These are phyloP conservation scores for Drosophila bifasciata DNA, from an alignment of 1,140 invertebrate species.

Conservation along the genomic window DNA sequence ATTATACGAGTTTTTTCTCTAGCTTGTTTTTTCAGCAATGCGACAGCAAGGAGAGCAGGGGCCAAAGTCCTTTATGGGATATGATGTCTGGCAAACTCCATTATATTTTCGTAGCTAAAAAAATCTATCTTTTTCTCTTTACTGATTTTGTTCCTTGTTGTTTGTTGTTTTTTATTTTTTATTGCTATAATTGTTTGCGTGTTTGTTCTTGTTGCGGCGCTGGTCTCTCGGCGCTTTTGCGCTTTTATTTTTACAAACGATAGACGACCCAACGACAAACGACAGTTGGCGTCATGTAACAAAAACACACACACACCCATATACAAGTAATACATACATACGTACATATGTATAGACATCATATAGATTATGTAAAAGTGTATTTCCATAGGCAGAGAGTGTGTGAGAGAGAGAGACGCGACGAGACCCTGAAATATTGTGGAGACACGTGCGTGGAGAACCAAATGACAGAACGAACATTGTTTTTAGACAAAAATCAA, in stretches of 20 bases:
- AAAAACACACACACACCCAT: slow-evolving; percentile 17
- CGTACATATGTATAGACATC: slow-evolving; percentile 14
- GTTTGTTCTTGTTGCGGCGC: slow-evolving; percentile 25
- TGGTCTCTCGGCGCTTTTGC: slow-evolving; percentile 11
- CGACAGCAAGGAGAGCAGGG: slow-evolving; percentile 6
- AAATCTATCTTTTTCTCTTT: slow-evolving; percentile 30
- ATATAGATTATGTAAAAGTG: slow-evolving; percentile 11
- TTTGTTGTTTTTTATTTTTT: slow-evolving; percentile 24
- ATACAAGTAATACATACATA: slow-evolving; percentile 40
- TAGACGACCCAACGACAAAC: slow-evolving; percentile 17
- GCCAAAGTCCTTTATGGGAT: slow-evolving; percentile 23
- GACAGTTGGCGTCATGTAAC: slow-evolving; percentile 54
- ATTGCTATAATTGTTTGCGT: slow-evolving; percentile 54
- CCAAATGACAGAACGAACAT: slow-evolving; percentile 40
- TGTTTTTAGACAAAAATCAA: too few species aligned
- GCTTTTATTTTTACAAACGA: slow-evolving; percentile 14
- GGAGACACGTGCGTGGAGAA: slow-evolving; percentile 67
- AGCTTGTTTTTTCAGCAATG: slow-evolving; percentile 23
- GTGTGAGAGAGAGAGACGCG: background rate
- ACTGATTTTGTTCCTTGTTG: slow-evolving; percentile 6
- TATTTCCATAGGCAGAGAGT: slow-evolving; percentile 4
- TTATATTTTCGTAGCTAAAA: slow-evolving; percentile 22
- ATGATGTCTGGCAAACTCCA: slow-evolving; percentile 37
- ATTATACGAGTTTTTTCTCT: slow-evolving; percentile 14
- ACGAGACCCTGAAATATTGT: slow-evolving; percentile 65